Evolutionary conservation across 2,797 vertebrate species (phyloP).

Genomic region (Neosilurus mollespiculum): DNA sequence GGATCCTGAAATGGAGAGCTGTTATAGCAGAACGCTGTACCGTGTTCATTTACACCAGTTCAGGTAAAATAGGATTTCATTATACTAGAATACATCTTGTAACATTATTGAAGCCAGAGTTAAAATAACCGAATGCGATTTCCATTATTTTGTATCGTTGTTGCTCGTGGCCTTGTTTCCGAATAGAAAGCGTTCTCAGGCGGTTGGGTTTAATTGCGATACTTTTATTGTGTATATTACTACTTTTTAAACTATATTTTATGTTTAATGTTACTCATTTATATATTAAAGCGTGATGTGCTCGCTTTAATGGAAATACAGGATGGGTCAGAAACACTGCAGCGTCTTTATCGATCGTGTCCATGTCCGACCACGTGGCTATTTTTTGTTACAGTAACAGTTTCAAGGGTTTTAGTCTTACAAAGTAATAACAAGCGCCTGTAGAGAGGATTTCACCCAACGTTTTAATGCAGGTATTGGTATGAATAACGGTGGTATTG

Average conservation of each 20-base stretch:
- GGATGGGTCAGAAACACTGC: background rate
- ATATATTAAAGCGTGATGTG: background rate
- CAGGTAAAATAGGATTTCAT: constrained; percentile 35
- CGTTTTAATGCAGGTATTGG: background rate
- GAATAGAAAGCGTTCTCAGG: background rate
- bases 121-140: background rate
- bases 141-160: background rate
- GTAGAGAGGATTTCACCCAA: background rate
- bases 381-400: background rate
- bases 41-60: background rate
- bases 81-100: background rate
- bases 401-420: background rate
- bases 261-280: background rate
- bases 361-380: constrained; percentile 17
- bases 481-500: background rate
- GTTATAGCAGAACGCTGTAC: background rate
- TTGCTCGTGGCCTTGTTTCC: background rate
- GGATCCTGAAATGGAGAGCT: background rate
- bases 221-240: background rate
- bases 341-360: background rate
- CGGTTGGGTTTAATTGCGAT: background rate
- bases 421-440: background rate
- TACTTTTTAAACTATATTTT: background rate
- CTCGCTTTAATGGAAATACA: no score
- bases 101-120: background rate